Base-by-base conservation (phyloP, 2,888 invertebrate genomes). In the Marasmarcha lunaedactyla region DNA sequence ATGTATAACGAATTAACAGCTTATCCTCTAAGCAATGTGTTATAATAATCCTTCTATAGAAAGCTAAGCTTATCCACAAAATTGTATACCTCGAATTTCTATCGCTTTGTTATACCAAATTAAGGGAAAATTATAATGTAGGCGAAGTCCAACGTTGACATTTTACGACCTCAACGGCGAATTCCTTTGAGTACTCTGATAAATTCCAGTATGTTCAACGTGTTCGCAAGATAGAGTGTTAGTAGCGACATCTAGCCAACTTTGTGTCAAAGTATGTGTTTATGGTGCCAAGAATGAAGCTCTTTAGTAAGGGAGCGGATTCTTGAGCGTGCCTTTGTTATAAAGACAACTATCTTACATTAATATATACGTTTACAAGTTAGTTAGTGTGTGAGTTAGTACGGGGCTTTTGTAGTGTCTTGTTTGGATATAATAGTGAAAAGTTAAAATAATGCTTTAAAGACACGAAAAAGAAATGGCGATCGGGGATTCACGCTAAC, bases 251-350 rank as follows among this genome's bases (percentile, higher is more conserved):
- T 70, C 70, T 57, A 57, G 59, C 57, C 65, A 81, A 81, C 78
- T 77, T 79, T 79, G 78, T 77, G 79, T 72, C 71, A 70, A 77
- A 79, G 77, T 78, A 81, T 81, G 78, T 73, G 74, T 79, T 78
- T 78, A 77, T 71, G 69, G 71, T 71, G 76, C 73, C 76, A 74
- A 70, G 72, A 73, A 74, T 74, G 68, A 61, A 66, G 71, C 78
- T 74, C 61, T 69, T 79, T 72, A 77, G 72, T 49, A 37, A 26
- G 37, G 46, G 36, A 43, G 47, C 20, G 46, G 49, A 57, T 58
- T 58, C 58, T 52, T 55, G 42, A 42, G 30, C 4, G 3, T 4
- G n/a, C 11, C 10, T 30, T 20, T 20, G 20, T 20, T 20, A 7
- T 20, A 5, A 20, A 20, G 20, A 20, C 20, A 20, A 20, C 20